phyloP scores from a whole-genome alignment of 2,113 vertebrate genomes.

The Colinus virginianus region DNA sequence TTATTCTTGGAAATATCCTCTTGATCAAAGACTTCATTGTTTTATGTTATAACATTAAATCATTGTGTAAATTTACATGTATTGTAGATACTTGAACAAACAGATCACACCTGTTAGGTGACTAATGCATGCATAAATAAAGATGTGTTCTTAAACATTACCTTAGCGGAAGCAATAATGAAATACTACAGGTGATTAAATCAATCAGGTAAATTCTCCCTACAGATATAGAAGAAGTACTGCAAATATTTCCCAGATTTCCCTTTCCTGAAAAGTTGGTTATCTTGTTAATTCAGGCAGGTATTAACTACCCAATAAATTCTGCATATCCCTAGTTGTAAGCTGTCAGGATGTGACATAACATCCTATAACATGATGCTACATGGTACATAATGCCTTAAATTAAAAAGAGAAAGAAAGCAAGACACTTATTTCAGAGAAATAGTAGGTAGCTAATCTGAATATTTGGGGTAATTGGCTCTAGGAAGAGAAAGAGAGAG shows the following conservation, averaged over 20 bases:
- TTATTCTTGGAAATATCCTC: not conserved
- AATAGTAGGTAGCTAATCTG: slow-evolving; percentile 80
- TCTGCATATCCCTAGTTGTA: slow-evolving; percentile 79
- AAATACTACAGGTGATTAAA: slow-evolving; percentile 60
- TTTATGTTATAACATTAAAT: not conserved
- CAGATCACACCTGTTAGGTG: not conserved
- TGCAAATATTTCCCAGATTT: slow-evolving; percentile 71
- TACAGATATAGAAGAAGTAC: slow-evolving; percentile 60
- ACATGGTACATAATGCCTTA: slow-evolving; percentile 82
- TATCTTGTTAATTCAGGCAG: slow-evolving; percentile 81
- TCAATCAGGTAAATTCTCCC: slow-evolving; percentile 39
- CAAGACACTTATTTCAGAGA: slow-evolving; percentile 79
- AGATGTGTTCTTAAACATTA: not conserved
- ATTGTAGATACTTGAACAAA: not conserved
- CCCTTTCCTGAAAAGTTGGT: slow-evolving; percentile 76
- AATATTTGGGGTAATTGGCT: slow-evolving; percentile 87
- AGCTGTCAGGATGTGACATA: slow-evolving; percentile 85
- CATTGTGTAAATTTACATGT: not conserved
- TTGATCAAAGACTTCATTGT: not conserved
- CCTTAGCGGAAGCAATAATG: slow-evolving; percentile 42
- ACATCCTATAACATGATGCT: slow-evolving; percentile 83
- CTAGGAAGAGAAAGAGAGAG: slow-evolving; percentile 74
- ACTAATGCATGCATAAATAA: slow-evolving; percentile 35
- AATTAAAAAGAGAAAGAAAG: slow-evolving; percentile 78
- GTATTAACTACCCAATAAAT: slow-evolving; percentile 81